Conservation (phyloP, 2,888 invertebrate species). For the Agrochola litura region DNA sequence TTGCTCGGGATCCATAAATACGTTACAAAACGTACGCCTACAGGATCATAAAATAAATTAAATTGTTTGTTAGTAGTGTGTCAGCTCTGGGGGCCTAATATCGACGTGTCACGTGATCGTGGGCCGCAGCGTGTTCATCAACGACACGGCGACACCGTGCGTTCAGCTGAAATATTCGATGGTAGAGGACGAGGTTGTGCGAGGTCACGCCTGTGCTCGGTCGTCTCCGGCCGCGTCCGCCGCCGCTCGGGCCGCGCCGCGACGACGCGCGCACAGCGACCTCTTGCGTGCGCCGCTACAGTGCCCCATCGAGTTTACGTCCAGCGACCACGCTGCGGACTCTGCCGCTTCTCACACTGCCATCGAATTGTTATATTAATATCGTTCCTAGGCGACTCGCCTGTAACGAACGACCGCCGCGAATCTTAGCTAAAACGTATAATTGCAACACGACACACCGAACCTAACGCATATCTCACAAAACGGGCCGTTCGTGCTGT, state of each 20-base stretch:
- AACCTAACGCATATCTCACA: conserved; percentile 71
- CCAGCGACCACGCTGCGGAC: conserved; percentile 86
- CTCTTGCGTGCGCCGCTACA: conserved; percentile 86
- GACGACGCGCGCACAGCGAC: conserved; percentile 84
- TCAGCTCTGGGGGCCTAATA: conserved; percentile 66
- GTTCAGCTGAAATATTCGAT: conserved; percentile 85
- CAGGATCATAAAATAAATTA: conserved; percentile 59
- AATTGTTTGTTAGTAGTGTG: conserved; percentile 62
- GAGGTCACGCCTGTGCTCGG: conserved; percentile 87
- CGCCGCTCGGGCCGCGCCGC: conserved; percentile 78
- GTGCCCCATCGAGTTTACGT: conserved; percentile 83
- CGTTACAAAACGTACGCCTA: conserved; percentile 33
- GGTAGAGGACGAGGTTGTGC: conserved; percentile 86
- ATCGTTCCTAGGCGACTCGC: conserved; percentile 83
- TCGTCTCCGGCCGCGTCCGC: conserved; percentile 77
- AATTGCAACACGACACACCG: conserved; percentile 68
- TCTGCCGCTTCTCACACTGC: conserved; percentile 87
- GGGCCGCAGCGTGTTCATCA: conserved; percentile 66
- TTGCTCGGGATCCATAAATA: conserved; percentile 47
- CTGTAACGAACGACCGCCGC: conserved; percentile 80
- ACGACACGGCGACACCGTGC: conserved; percentile 76
- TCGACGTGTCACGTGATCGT: conserved; percentile 72
- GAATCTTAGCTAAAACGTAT: conserved; percentile 75
- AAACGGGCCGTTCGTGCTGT: conserved; percentile 77
- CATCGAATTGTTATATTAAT: conserved; percentile 86